These are phyloP conservation scores for Panorpa germanica DNA, from an alignment of 2,888 invertebrate genomes.

Conservation along the genomic window DNA sequence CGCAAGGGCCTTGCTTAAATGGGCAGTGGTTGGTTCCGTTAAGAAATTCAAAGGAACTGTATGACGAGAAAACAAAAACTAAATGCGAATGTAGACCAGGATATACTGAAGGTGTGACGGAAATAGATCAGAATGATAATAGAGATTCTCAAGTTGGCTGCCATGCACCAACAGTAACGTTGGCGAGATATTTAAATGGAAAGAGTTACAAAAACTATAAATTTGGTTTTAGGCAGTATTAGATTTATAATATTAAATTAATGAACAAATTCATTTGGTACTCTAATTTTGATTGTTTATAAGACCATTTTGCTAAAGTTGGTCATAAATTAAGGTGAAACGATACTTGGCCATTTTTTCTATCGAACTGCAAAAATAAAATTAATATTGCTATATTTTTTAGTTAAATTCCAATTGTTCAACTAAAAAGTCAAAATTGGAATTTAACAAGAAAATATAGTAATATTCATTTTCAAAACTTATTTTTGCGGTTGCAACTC, in stretches of 20 bases:
- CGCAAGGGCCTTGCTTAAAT: constrained; percentile 54
- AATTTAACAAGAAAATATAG: no score
- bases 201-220: constrained; percentile 18
- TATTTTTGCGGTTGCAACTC: no score
- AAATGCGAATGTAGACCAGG: constrained; percentile 55
- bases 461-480: no score
- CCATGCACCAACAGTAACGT: constrained; percentile 37
- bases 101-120: constrained; percentile 25
- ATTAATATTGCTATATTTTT: no score
- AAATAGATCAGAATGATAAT: constrained; percentile 17
- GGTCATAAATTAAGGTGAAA: constrained; percentile 1
- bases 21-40: constrained; percentile 50
- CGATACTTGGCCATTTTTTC: no score
- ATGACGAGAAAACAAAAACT: constrained; percentile 23
- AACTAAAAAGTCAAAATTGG: no score
- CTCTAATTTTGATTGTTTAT: background rate
- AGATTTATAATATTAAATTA: background rate
- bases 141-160: constrained; percentile 30
- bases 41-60: constrained; percentile 18
- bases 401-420: no score
- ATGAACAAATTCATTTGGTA: background rate
- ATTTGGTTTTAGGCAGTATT: constrained; percentile 13
- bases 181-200: constrained; percentile 43
- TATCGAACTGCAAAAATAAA: no score
- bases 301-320: background rate